Conservation (phyloP, 2,113 vertebrate species). For the Sander vitreus region DNA sequence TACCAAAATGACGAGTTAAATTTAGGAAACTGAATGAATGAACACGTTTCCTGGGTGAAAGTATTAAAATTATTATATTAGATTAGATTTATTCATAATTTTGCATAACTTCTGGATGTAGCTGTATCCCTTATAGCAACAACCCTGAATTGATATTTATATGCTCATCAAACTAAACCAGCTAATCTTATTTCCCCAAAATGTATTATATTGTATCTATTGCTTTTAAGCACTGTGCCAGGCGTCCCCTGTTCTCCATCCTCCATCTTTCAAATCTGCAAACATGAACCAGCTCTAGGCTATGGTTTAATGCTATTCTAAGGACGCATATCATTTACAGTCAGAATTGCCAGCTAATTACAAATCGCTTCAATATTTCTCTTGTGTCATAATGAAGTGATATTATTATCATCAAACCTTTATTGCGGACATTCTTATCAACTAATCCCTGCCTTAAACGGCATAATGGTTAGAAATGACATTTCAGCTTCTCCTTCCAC, state of each 20-base stretch:
- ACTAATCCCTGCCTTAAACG: constrained; percentile 2
- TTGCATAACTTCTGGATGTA: too few relatives aligned
- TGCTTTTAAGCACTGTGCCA: background rate
- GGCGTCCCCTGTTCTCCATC: background rate
- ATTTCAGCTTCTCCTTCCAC: constrained; percentile 16
- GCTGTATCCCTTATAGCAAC: too few relatives aligned
- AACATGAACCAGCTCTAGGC: constrained; percentile 4
- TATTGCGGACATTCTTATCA: background rate
- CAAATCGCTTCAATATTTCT: background rate
- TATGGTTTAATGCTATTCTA: background rate
- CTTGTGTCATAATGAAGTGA: constrained; percentile 1
- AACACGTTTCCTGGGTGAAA: too few relatives aligned
- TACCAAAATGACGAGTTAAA: too few relatives aligned
- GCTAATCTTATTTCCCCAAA: background rate
- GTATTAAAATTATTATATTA: too few relatives aligned
- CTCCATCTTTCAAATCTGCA: background rate
- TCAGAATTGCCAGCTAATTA: constrained; percentile 19
- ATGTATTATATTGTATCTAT: too few relatives aligned
- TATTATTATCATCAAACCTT: constrained; percentile 3
- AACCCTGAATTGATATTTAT: background rate
- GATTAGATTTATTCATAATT: too few relatives aligned
- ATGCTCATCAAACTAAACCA: background rate
- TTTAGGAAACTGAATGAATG: too few relatives aligned
- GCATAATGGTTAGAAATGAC: constrained; percentile 16
- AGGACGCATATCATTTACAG: constrained; percentile 6